Conservation (phyloP, 1,140 invertebrate genomes). For the Papilio polytes region DNA sequence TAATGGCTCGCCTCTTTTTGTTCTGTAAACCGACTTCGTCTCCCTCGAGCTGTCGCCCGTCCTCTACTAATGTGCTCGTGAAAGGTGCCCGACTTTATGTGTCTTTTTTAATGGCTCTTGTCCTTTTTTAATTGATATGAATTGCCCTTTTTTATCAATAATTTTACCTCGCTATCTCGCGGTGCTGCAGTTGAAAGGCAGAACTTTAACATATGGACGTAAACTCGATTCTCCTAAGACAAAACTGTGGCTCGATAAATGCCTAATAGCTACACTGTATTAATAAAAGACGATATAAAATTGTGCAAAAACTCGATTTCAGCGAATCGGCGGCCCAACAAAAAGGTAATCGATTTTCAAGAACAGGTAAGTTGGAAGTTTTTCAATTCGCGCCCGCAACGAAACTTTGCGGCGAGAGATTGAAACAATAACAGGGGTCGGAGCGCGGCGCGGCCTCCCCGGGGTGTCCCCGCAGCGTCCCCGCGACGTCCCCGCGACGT, state of each 20-base stretch:
- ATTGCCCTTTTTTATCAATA: not conserved
- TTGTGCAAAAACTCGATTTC: conserved; percentile 23
- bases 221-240: not conserved
- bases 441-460: conserved; percentile 45
- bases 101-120: not conserved
- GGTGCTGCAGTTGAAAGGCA: not conserved
- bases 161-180: not conserved
- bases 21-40: conserved; percentile 45
- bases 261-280: not conserved
- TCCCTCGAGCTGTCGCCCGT: conserved; percentile 37
- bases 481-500: too few species aligned
- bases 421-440: conserved; percentile 71
- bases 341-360: conserved; percentile 34
- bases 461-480: conserved; percentile 46
- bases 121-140: conserved; percentile 8
- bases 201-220: not conserved
- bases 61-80: not conserved
- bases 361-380: conserved; percentile 47
- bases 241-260: not conserved
- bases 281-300: conserved; percentile 5
- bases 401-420: conserved; percentile 58
- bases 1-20: conserved; percentile 57
- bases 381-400: conserved; percentile 54
- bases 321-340: conserved; percentile 1
- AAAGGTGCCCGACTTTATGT: not conserved